Evolutionary conservation across 2,888 invertebrate species (phyloP).

Genomic region (Dorcus parallelipipedus): DNA sequence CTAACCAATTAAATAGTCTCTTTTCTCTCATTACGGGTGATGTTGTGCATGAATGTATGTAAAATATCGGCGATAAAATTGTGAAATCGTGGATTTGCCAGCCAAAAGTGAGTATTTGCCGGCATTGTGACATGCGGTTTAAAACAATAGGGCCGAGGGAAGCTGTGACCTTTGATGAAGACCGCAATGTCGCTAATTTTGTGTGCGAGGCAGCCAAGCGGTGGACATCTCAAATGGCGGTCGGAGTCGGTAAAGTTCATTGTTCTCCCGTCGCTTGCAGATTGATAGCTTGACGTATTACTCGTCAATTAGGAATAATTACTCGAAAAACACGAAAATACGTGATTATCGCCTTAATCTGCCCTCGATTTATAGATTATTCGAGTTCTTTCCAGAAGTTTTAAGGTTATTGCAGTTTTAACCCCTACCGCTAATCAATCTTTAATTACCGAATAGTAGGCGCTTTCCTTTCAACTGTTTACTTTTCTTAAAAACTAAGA

Average conservation of each 20-base stretch:
- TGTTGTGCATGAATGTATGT: constrained; percentile 17
- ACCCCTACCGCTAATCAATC: constrained; percentile 43
- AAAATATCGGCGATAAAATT: constrained; percentile 1
- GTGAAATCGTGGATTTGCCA: constrained; percentile 1
- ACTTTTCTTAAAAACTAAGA: constrained; percentile 19
- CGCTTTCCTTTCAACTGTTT: constrained; percentile 18
- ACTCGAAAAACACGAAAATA: neutral
- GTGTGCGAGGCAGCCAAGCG: constrained; percentile 47
- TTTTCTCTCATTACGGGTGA: constrained; percentile 39
- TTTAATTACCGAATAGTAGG: constrained; percentile 37
- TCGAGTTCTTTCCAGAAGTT: constrained; percentile 11
- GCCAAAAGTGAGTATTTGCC: constrained; percentile 18
- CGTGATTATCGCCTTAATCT: constrained; percentile 6
- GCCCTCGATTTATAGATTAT: constrained; percentile 17
- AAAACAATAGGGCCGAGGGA: constrained; percentile 35
- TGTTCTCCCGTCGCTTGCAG: constrained; percentile 48
- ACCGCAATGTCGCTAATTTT: constrained; percentile 46
- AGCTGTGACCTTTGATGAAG: constrained; percentile 41
- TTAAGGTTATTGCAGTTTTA: constrained; percentile 14
- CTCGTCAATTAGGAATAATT: constrained; percentile 5
- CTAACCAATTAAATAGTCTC: constrained; percentile 51
- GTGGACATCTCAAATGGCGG: constrained; percentile 55
- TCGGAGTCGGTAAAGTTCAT: constrained; percentile 52
- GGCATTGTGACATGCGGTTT: constrained; percentile 20
- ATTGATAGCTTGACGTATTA: constrained; percentile 42